Evolutionary conservation across 92 coral and sea anemone genomes (phyloP).

Genomic region (Desmophyllum pertusum): DNA sequence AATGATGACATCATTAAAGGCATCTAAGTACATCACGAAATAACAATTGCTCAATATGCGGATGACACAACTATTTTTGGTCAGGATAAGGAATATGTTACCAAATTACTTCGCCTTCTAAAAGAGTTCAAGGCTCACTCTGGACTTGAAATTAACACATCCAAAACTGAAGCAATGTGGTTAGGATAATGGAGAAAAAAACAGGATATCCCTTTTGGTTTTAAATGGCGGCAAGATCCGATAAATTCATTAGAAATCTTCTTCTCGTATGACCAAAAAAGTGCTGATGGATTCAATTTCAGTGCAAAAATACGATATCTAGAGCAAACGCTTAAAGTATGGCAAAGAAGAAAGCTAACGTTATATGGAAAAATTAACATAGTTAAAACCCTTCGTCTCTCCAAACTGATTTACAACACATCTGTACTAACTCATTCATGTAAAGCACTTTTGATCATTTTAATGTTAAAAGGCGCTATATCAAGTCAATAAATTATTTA

Average conservation of each 20-base stretch:
- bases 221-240: conserved; percentile 7
- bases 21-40: conserved; percentile 4
- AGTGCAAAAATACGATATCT: neutral
- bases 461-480: no score
- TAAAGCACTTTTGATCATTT: no score
- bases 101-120: neutral
- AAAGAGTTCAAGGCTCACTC: neutral
- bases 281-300: neutral
- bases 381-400: neutral
- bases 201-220: neutral
- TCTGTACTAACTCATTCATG: neutral
- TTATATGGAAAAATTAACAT: neutral
- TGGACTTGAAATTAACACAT: neutral
- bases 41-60: neutral
- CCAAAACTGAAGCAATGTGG: conserved; percentile 13
- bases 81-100: neutral
- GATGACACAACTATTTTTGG: conserved; percentile 5
- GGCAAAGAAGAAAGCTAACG: neutral
- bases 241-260: neutral
- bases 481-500: no score
- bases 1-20: conserved; percentile 6
- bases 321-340: neutral
- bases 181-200: conserved; percentile 4
- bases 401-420: neutral
- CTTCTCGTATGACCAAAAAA: neutral